Base-by-base conservation (phyloP, 2,113 vertebrate genomes). In the Cephalopterus ornatus region DNA sequence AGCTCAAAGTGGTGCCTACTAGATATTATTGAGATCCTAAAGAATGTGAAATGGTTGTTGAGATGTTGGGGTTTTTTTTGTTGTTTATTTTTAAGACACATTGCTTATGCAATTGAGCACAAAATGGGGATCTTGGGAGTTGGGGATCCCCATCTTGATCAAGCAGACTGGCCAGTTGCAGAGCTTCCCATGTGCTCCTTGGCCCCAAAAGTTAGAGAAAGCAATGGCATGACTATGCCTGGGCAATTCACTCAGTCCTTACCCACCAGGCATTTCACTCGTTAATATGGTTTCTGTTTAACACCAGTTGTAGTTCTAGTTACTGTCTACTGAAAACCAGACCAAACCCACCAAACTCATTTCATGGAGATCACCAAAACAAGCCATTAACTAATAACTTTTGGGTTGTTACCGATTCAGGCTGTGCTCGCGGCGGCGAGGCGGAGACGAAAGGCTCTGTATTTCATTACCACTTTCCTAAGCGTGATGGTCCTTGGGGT, bases 171-270 rank as follows among this genome's bases (percentile, higher is more conserved):
- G 35, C 21, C 1, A 13, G 2, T 9, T 61, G 28, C 3, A 6
- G 42, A 33, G 35, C 53, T 91, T 89, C 23, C 28, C 22, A 9
- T 37, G 8, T 1, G 2, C 44, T 74, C 33, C 37, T 13, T 4
- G 4, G 17, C 49, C 49, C 46, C 1, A 17, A 24, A 30, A 23
- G 35, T 11, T 27, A 28, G 56, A 59, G 66, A 49, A 35, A 49
- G 50, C 62, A 32, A 41, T 0, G 8, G 4, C 33, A 32, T 0
- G 2, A 11, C 49, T 61, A 12, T 0, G 0, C 1, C 2, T 14
- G 30, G 12, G 46, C 3, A 3, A 21, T 65, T 52, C 14, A 8
- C 50, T 66, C 0, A 0, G 8, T 58, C 75, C 53, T 76, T 42
- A 62, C 35, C 61, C 2, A 0, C 47, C 0, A 0, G 5, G 5